Conservation (phyloP, 2,113 vertebrate genomes). For the Scopus umbretta region DNA sequence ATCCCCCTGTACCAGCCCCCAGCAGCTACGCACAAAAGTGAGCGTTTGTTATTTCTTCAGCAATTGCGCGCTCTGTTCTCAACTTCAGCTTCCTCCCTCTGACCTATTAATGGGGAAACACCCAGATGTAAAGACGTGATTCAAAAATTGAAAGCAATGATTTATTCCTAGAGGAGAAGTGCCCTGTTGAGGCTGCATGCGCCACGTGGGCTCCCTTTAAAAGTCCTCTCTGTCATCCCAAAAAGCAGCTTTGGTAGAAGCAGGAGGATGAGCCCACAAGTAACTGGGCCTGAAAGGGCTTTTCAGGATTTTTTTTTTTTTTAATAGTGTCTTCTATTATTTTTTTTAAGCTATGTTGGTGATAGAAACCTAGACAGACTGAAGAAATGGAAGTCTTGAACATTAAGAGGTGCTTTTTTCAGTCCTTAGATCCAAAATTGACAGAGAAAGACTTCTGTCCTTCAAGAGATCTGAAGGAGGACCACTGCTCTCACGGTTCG, state of each 20-base stretch:
- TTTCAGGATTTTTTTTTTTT: background rate
- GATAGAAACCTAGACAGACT: background rate
- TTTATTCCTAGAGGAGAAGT: background rate
- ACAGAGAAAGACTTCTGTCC: background rate
- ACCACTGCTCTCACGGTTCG: accelerated
- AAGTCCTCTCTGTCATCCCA: background rate
- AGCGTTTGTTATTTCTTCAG: background rate
- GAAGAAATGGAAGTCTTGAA: background rate
- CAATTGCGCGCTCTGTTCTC: background rate
- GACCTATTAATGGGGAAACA: background rate
- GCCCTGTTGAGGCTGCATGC: background rate
- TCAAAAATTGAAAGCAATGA: background rate
- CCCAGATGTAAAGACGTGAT: background rate
- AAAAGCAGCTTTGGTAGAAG: background rate
- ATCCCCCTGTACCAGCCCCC: background rate
- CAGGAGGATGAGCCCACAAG: background rate
- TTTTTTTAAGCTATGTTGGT: background rate
- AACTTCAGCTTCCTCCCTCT: background rate
- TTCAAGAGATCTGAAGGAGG: background rate
- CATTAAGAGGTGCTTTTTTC: background rate
- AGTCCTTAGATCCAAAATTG: background rate
- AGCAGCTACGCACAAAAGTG: background rate
- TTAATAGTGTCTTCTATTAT: background rate
- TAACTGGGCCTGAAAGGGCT: background rate
- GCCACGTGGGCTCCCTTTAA: background rate